These are phyloP conservation scores for Ostrea edulis DNA, from an alignment of 1,140 invertebrate species.

Conservation along the genomic window DNA sequence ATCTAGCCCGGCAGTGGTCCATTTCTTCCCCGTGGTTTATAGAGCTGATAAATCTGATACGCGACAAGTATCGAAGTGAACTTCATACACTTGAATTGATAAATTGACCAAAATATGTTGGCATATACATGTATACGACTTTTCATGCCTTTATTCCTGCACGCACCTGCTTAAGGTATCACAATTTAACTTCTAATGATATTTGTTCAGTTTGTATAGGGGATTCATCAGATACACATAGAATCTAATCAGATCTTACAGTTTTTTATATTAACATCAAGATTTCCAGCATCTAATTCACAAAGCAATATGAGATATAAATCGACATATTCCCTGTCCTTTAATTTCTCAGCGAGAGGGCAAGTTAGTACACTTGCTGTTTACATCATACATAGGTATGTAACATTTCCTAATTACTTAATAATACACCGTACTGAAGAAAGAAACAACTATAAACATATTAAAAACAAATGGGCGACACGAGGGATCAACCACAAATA, in stretches of 20 bases:
- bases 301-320: not conserved
- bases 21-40: conserved; percentile 10
- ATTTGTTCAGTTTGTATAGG: not conserved
- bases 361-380: not conserved
- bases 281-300: conserved; percentile 1
- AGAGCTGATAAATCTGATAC: not conserved
- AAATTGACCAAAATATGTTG: not conserved
- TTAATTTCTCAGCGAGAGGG: not conserved
- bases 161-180: conserved; percentile 12
- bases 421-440: not conserved
- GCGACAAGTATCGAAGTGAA: not conserved
- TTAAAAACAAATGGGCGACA: conserved; percentile 15
- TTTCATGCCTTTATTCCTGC: not conserved
- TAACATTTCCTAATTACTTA: conserved; percentile 19
- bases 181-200: not conserved
- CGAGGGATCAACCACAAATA: conserved; percentile 2
- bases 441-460: not conserved
- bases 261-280: not conserved
- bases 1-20: not conserved
- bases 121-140: not conserved
- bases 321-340: not conserved
- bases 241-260: too few relatives aligned
- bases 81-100: conserved; percentile 11
- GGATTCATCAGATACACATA: not conserved
- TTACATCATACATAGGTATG: conserved; percentile 8